Base-by-base conservation (phyloP, 92 coral and sea anemone species). In the Siderastrea radians region DNA sequence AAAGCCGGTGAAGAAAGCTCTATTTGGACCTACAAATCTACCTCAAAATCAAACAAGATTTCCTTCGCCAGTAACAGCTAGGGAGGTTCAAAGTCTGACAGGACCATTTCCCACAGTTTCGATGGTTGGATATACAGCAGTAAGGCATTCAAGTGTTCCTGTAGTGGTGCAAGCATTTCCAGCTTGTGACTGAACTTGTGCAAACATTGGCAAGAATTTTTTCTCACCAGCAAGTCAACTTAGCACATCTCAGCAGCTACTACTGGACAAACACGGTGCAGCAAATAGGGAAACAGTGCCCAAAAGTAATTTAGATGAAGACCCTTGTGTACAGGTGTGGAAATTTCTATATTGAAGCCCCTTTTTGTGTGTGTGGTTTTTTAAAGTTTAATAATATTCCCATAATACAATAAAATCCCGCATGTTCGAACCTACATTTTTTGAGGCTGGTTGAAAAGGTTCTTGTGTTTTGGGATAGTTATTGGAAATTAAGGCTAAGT, bases 131-230 rank as follows among this genome's bases (percentile, higher is more conserved):
- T 4, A 4, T 26, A 19, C 45, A 4, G 72, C 47, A 67, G 72
- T 38, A 67, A 67, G 72, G 72, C 49, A 67, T 67, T 67, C 72
- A 19, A 26, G 72, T 67, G 72, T 67, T 67, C 72, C 72, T 19
- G 47, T 67, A 43, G 72, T 67, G 49, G 72, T 67, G 72, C 50
- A 10, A 19, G 45, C 45, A 66, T 66, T 66, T 66, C 71, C 71
- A 66, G 71, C 71, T 66, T 66, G 71, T n/a, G 72, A 26, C 38
- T 26, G 38, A 26, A 26, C 38, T 26, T 26, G 38, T 26, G 38
- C 17, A 67, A 67, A 67, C 72, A 67, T 67, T 6, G 72, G 72
- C 49, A 67, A 9, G 72, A 67, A 67, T 17, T 67, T 81, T 58
- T 64, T 74, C 46, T 64, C 6, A 55, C 60, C 60, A 55, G 60